Conservation (phyloP, 92 coral and sea anemone genomes). For the Umimayanthus kanabou region DNA sequence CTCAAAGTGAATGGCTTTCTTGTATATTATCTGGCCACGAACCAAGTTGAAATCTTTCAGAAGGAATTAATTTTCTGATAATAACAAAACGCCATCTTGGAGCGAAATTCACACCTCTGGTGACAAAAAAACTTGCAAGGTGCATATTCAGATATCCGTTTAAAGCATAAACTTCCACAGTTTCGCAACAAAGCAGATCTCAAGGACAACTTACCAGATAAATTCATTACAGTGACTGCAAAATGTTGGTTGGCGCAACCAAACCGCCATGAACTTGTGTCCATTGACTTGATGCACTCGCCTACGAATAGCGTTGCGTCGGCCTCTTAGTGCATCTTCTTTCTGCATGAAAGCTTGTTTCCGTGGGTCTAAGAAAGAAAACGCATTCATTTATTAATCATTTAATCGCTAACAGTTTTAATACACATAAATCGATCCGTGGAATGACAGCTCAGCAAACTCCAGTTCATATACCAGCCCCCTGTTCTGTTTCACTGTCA, state of each 20-base stretch:
- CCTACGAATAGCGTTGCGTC: constrained; percentile 94
- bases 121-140: constrained; percentile 12
- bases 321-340: constrained; percentile 87
- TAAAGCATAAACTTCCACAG: not conserved
- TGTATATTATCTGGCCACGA: not conserved
- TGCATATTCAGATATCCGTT: not conserved
- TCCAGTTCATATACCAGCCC: constrained; percentile 7
- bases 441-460: not conserved
- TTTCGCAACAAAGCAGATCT: not conserved
- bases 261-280: constrained; percentile 98
- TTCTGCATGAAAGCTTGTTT: constrained; percentile 79
- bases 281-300: constrained; percentile 92
- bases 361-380: constrained; percentile 41
- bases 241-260: constrained; percentile 95
- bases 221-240: constrained; percentile 97
- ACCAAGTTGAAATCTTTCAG: constrained; percentile 5
- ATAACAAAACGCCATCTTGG: constrained; percentile 42
- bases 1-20: constrained; percentile 22
- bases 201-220: constrained; percentile 78
- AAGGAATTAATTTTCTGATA: constrained; percentile 11
- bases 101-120: constrained; percentile 34
- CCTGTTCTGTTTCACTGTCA: not conserved
- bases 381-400: constrained; percentile 19
- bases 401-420: constrained; percentile 19
- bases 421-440: constrained; percentile 12